These are phyloP conservation scores for Danio jaintianensis DNA, from an alignment of 2,797 vertebrate genomes.

Conservation along the genomic window DNA sequence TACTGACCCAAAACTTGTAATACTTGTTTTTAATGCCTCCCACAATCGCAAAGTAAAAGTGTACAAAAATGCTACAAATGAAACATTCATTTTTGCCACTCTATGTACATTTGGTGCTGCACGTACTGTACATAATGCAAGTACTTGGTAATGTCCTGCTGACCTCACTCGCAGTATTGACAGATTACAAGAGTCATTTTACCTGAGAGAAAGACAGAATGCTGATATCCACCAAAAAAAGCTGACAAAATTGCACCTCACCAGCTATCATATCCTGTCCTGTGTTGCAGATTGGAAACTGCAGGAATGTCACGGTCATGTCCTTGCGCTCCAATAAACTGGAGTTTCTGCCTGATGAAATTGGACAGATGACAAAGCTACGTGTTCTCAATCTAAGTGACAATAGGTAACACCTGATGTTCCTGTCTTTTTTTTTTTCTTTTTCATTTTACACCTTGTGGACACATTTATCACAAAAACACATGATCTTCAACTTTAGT, in stretches of 20 bases:
- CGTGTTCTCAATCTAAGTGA: conserved; percentile 97
- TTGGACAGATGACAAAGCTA: conserved; percentile 98
- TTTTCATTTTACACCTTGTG: conserved; percentile 10
- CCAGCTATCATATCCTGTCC: conserved; percentile 45
- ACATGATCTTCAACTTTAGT: not conserved
- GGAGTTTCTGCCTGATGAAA: conserved; percentile 98
- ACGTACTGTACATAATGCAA: not conserved
- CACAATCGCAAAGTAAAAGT: not conserved
- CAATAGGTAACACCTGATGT: conserved; percentile 86
- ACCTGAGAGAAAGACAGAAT: conserved; percentile 32
- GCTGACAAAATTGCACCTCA: conserved; percentile 48
- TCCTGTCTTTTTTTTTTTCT: not conserved
- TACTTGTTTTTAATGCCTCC: not conserved
- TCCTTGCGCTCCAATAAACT: conserved; percentile 97
- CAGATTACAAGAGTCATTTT: conserved; percentile 51
- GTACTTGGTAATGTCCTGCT: conserved; percentile 6
- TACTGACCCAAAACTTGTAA: not conserved
- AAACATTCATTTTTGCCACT: not conserved
- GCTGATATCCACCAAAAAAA: conserved; percentile 38
- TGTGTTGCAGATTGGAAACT: conserved; percentile 92
- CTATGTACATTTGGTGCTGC: not conserved
- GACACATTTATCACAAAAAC: conserved; percentile 6
- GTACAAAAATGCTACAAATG: not conserved
- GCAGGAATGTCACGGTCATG: conserved; percentile 97
- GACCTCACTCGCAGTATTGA: conserved; percentile 40